These are phyloP conservation scores for Ditylenchus weischeri DNA, from an alignment of 2,888 invertebrate species.

Conservation along the genomic window DNA sequence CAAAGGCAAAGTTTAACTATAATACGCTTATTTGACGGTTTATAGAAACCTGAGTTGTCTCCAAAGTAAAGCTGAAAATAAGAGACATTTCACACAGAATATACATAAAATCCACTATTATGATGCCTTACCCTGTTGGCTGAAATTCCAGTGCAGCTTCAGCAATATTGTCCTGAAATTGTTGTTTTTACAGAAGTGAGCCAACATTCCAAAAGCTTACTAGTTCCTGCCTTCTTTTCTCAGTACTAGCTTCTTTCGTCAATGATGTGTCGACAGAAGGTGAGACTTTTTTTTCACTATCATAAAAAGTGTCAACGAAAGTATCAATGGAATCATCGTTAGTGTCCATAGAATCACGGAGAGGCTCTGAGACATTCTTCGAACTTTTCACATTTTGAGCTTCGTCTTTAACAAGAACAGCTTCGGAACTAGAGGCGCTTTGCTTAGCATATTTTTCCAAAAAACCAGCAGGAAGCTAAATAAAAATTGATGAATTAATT, in stretches of 20 bases:
- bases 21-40: too few relatives aligned
- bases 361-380: too few relatives aligned
- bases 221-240: slow-evolving; percentile 1
- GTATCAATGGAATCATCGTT: too few relatives aligned
- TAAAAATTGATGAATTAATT: neutral
- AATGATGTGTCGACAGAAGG: neutral
- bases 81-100: neutral
- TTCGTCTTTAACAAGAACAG: too few relatives aligned
- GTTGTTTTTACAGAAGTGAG: too few relatives aligned
- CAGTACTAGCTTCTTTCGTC: neutral
- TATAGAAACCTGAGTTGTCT: slow-evolving; percentile 61
- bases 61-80: slow-evolving; percentile 72
- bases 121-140: slow-evolving; percentile 73
- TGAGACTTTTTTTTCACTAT: too few relatives aligned
- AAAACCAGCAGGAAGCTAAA: slow-evolving; percentile 48
- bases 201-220: too few relatives aligned
- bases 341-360: too few relatives aligned
- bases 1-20: neutral
- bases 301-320: too few relatives aligned
- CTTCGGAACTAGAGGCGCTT: neutral
- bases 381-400: too few relatives aligned
- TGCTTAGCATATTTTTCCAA: slow-evolving; percentile 24
- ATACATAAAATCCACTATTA: too few relatives aligned
- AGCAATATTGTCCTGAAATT: slow-evolving; percentile 38
- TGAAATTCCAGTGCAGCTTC: slow-evolving; percentile 91